Base-by-base conservation (phyloP, 2,113 vertebrate genomes). In the Microtus oregoni region DNA sequence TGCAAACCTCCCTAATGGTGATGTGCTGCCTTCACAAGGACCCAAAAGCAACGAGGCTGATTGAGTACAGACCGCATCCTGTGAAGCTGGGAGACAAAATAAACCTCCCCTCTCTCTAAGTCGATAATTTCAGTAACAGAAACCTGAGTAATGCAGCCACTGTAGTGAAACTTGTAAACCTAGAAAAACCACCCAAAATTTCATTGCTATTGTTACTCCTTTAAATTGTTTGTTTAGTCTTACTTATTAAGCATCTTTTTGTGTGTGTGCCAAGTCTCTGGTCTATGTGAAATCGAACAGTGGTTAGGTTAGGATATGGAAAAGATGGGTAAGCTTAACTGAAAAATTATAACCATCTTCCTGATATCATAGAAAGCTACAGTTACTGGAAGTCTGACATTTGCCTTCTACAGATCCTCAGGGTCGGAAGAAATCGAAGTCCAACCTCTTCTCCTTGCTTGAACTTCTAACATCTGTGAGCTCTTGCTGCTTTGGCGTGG, bases 121-220 rank as follows among this genome's bases (percentile, higher is more conserved):
- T 38, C 14, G 22, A 38, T 58, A 22, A 26, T 26, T 61, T 38
- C 52, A 82, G 50, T 58, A 81, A 82, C 35, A 61, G 79, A 61
- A 61, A 38, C 85, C 41, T 7, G 47, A 30, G 7, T 30, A 67
- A 35, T 63, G 76, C 24, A 65, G n/a, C 28, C 32, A 91, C 50
- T 75, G 26, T n/a, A 70, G 3, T 89, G n/a, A 93, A 94, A 87
- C 44, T 67, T 93, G 47, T 58, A 58, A 90, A 87, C 58, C 72
- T 67, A 86, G 86, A 83, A 90, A 79, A 95, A 50, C 7, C 78
- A 86, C 44, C 44, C 26, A 67, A 50, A 38, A 89, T 91, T 92
- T 95, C 0, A 72, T 93, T 72, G 63, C 44, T 85, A 73, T 41
- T 89, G 77, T 94, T 81, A 47, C 55, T 86, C 14, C 41, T 75